Evolutionary conservation across 2,888 invertebrate genomes (phyloP).

Genomic region (Amblyteles armatorius): DNA sequence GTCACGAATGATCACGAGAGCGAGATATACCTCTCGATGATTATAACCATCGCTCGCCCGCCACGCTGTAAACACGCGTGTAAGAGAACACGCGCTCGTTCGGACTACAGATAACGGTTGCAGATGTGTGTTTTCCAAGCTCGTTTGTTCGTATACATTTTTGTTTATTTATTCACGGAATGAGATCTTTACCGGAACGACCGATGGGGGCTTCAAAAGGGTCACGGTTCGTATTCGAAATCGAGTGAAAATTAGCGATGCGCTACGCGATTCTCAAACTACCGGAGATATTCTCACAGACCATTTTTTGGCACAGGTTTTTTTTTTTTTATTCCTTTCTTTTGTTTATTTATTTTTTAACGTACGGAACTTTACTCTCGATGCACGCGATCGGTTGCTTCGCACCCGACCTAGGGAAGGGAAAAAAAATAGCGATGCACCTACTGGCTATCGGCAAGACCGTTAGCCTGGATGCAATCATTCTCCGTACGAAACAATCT

Average conservation of each 20-base stretch:
- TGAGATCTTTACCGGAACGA: too few relatives aligned
- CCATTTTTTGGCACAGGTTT: neutral
- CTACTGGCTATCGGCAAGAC: slow-evolving; percentile 45
- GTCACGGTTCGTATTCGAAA: too few relatives aligned
- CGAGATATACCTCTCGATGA: slow-evolving; percentile 29
- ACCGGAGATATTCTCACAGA: too few relatives aligned
- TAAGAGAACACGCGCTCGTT: slow-evolving; percentile 35
- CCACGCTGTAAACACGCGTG: slow-evolving; percentile 50
- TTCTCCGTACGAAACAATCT: slow-evolving; percentile 19
- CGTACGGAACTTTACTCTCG: slow-evolving; percentile 39
- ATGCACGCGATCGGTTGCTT: slow-evolving; percentile 53
- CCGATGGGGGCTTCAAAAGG: too few relatives aligned
- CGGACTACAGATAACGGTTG: slow-evolving; percentile 33
- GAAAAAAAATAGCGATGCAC: slow-evolving; percentile 53
- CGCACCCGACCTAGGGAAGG: slow-evolving; percentile 1
- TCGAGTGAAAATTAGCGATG: too few relatives aligned
- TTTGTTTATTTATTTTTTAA: slow-evolving; percentile 34
- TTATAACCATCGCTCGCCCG: slow-evolving; percentile 37
- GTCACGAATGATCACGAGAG: slow-evolving; percentile 56
- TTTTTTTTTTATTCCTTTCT: slow-evolving; percentile 19
- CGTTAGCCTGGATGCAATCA: slow-evolving; percentile 26
- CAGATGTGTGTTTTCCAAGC: slow-evolving; percentile 34
- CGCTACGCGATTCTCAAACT: too few relatives aligned
- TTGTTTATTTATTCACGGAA: slow-evolving; percentile 14
- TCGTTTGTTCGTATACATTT: slow-evolving; percentile 34